Evolutionary conservation across 2,888 invertebrate genomes (phyloP).

Genomic region (Eucera pruinosa): DNA sequence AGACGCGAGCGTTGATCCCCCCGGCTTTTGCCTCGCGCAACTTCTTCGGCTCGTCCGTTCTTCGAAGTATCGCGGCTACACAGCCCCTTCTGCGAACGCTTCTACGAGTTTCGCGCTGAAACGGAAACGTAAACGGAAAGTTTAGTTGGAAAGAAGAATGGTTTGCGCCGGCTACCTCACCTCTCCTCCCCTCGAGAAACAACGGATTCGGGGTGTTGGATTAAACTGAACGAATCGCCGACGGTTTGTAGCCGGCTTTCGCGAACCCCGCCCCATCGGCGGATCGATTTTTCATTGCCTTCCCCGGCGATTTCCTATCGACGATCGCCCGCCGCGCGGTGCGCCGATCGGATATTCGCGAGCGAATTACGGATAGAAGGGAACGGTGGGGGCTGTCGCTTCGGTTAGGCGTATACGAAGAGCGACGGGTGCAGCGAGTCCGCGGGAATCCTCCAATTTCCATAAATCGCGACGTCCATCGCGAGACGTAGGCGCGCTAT

Average conservation of each 20-base stretch:
- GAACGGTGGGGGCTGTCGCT: conserved; percentile 35
- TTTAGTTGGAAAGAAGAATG: too few species aligned
- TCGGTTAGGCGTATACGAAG: background rate
- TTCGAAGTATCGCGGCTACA: too few species aligned
- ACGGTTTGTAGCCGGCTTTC: conserved; percentile 1
- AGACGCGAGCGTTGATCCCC: background rate
- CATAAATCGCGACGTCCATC: conserved; percentile 62
- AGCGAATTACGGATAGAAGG: background rate
- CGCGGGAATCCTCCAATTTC: conserved; percentile 44
- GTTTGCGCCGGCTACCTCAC: too few species aligned
- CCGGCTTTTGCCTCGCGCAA: too few species aligned
- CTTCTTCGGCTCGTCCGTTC: too few species aligned
- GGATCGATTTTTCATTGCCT: too few species aligned
- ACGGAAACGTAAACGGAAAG: too few species aligned
- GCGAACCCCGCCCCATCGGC: background rate
- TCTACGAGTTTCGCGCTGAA: too few species aligned
- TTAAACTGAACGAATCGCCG: background rate
- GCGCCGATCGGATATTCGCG: background rate
- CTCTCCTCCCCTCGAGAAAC: background rate
- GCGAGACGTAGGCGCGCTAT: conserved; percentile 50
- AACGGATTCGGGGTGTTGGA: background rate
- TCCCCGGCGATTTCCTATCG: background rate
- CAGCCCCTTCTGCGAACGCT: too few species aligned
- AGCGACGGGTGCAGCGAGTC: background rate
- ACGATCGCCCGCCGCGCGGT: background rate